phyloP scores from a whole-genome alignment of 2,797 vertebrate genomes.

The Crax fasciolata region DNA sequence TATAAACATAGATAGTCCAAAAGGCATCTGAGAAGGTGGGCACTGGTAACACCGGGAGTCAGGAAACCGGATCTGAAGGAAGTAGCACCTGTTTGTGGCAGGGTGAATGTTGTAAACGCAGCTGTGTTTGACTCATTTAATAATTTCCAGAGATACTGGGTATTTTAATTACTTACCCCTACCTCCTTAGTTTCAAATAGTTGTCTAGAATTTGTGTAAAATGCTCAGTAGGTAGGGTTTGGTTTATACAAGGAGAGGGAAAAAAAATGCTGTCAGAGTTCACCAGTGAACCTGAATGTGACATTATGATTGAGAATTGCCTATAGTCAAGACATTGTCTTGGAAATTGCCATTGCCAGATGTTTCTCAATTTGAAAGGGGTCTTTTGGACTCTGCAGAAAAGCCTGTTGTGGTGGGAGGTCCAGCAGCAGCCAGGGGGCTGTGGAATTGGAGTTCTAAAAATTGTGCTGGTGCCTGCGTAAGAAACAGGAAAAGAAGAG shows the following conservation, averaged over 20 bases:
- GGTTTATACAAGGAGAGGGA: neutral
- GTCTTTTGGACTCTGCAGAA: conserved; percentile 37
- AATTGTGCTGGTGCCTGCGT: neutral
- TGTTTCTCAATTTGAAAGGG: conserved; percentile 43
- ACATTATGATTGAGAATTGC: neutral
- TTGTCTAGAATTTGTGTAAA: neutral
- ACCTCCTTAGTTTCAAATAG: neutral
- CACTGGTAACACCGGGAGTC: neutral
- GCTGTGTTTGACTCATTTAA: neutral
- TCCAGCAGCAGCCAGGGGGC: conserved; percentile 29
- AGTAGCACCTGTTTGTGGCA: neutral
- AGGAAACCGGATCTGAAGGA: neutral
- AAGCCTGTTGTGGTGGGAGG: conserved; percentile 10
- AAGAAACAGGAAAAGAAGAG: conserved; percentile 49
- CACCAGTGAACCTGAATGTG: neutral
- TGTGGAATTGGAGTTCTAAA: conserved; percentile 23
- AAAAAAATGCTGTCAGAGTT: neutral
- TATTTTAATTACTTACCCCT: neutral
- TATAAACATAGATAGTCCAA: neutral
- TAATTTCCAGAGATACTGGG: neutral
- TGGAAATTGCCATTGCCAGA: conserved; percentile 40
- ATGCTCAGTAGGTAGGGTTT: neutral
- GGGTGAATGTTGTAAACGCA: neutral
- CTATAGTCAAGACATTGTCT: conserved; percentile 5
- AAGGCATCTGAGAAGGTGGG: neutral